Evolutionary conservation across 2,888 invertebrate species (phyloP).

Genomic region (Gerris lacustris): DNA sequence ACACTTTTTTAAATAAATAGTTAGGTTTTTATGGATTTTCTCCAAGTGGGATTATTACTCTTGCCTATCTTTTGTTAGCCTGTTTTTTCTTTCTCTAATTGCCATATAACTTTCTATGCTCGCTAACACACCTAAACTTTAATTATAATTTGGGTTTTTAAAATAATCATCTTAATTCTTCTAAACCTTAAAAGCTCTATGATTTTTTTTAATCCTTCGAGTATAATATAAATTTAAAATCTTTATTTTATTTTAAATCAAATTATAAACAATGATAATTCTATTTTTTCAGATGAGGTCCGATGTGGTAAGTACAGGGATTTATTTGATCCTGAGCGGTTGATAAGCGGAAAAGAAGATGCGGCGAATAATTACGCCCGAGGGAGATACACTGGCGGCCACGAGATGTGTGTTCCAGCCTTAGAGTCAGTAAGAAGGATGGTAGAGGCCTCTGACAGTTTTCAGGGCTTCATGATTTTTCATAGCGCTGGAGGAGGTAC

Average conservation of each 20-base stretch:
- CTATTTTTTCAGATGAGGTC: slow-evolving; percentile 15
- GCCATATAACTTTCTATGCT: no score
- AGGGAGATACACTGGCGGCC: slow-evolving; percentile 42
- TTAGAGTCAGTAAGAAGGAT: slow-evolving; percentile 20
- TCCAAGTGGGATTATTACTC: no score
- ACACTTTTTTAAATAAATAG: no score
- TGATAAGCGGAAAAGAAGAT: slow-evolving; percentile 12
- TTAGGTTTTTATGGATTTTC: no score
- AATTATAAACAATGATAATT: no score
- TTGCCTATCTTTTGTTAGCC: no score
- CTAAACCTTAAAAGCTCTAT: background rate
- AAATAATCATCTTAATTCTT: no score
- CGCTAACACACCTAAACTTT: no score
- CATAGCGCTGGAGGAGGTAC: slow-evolving; percentile 28
- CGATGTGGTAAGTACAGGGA: slow-evolving; percentile 10
- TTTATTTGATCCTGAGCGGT: slow-evolving; percentile 9
- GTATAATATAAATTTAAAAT: background rate
- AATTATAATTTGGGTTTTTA: no score
- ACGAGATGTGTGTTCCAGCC: slow-evolving; percentile 17
- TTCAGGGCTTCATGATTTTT: slow-evolving; percentile 26
- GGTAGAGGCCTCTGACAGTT: slow-evolving; percentile 24
- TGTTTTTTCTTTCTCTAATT: no score
- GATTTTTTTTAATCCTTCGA: background rate
- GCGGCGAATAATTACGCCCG: slow-evolving; percentile 15
- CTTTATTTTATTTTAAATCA: no score